Conservation (phyloP, 2,888 invertebrate genomes). For the Sesia apiformis region DNA sequence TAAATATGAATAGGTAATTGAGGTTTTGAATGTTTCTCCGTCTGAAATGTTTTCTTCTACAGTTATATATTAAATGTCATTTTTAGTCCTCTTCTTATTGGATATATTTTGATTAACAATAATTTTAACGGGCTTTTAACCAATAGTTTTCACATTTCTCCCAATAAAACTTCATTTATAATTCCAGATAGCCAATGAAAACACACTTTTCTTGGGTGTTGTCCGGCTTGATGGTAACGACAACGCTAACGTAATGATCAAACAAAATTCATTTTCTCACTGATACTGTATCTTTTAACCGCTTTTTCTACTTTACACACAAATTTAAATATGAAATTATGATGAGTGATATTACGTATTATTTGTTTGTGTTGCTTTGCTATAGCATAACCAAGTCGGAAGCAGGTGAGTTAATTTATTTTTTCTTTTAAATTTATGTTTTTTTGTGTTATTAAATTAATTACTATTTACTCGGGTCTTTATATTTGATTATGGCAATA, state of each 20-base stretch:
- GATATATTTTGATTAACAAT: no score
- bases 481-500: no score
- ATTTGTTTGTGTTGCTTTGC: conserved; percentile 60
- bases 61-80: no score
- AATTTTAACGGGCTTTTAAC: no score
- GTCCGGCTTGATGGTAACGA: conserved; percentile 46
- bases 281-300: conserved; percentile 23
- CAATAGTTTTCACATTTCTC: not conserved
- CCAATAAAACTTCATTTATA: not conserved
- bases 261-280: conserved; percentile 52
- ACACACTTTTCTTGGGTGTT: conserved; percentile 42
- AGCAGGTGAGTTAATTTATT: conserved; percentile 44
- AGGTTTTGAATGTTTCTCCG: no score
- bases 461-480: not conserved
- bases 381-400: conserved; percentile 42
- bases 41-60: no score
- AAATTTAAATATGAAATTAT: conserved; percentile 58
- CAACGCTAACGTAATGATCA: conserved; percentile 66
- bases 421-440: conserved; percentile 1
- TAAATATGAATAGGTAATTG: no score
- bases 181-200: not conserved
- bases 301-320: conserved; percentile 9
- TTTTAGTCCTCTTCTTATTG: no score
- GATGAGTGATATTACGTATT: conserved; percentile 57
- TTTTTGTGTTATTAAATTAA: not conserved